Evolutionary conservation across 2,888 invertebrate genomes (phyloP), one percentile per base, ranked within the genome.

Genomic region (Erebia epiphron): DNA sequence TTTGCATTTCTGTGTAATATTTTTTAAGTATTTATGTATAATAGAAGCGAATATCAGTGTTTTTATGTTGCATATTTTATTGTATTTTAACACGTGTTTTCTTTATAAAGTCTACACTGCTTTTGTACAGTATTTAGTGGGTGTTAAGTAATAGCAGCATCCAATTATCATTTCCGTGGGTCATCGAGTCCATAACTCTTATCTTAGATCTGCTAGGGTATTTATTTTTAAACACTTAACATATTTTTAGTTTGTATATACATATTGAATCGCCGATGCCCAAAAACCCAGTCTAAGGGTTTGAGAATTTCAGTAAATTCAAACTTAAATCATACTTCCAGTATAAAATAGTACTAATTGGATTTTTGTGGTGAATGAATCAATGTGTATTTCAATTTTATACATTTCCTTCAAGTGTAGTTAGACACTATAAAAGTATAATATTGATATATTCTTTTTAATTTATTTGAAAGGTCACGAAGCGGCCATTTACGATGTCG

Each of bases 1-100:
- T 77, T 76, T 80, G 80, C 79, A 82, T 82, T 80, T 85, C 82
- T 81, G 77, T 78, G 78, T 79, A 62, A 79, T 78, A 79, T 78
- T 78, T 35, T 77, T 80, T 81, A 80, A 78, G 75, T 76, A 81
- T 81, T 77, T 79, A 77, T 78, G 75, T 78, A 74, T 75, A 77
- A 73, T 76, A 79, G 73, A 75, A 75, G 79, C 80, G 78, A 76
- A 75, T 82, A 82, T 84, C 83, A 78, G 79, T 86, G 83, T 88
- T 87, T 67, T 88, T 86, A 83, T 88, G 86, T 91, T 91, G 87
- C 87, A 83, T 91, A 90, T 91, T 90, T 91, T 91, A 90, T 90
- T 87, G 79, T 86, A 86, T 88, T 88, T 86, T 88, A 86, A 86
- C 77, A 54, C 77, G 80, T 85, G 85, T 88, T 90, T 88, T 85